Evolutionary conservation across 2,888 invertebrate genomes (phyloP).

Genomic region (Drymonia ruficornis): DNA sequence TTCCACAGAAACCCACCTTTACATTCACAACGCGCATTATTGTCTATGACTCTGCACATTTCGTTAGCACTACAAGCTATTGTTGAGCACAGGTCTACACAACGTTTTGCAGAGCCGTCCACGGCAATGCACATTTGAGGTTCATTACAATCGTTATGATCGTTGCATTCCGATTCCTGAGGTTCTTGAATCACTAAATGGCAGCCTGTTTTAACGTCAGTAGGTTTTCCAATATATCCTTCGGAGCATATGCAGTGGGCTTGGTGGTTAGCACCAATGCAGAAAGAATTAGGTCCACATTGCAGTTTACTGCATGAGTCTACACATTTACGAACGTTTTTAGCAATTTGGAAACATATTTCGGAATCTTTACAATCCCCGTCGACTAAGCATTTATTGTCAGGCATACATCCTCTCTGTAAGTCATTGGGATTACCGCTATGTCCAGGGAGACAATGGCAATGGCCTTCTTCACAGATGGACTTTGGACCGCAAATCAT

Average conservation of each 20-base stretch:
- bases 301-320: constrained; percentile 95
- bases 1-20: constrained; percentile 92
- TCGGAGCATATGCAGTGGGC: constrained; percentile 94
- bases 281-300: constrained; percentile 95
- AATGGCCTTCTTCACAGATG: constrained; percentile 91
- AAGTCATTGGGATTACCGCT: constrained; percentile 90
- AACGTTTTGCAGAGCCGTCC: constrained; percentile 87
- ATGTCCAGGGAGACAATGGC: constrained; percentile 92
- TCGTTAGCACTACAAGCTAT: constrained; percentile 94
- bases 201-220: constrained; percentile 91
- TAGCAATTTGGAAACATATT: constrained; percentile 94
- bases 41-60: constrained; percentile 88
- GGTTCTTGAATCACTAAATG: constrained; percentile 87
- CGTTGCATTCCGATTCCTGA: constrained; percentile 86
- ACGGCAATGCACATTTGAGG: constrained; percentile 89
- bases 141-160: constrained; percentile 89
- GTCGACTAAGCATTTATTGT: constrained; percentile 92
- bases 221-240: constrained; percentile 92
- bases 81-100: constrained; percentile 91
- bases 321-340: constrained; percentile 91
- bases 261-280: constrained; percentile 92
- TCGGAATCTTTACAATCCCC: constrained; percentile 92
- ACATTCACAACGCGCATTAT: constrained; percentile 92
- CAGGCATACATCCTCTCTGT: constrained; percentile 88
- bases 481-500: constrained; percentile 93